phyloP scores from a whole-genome alignment of 2,797 vertebrate genomes.

The Phataginus tetradactyla region DNA sequence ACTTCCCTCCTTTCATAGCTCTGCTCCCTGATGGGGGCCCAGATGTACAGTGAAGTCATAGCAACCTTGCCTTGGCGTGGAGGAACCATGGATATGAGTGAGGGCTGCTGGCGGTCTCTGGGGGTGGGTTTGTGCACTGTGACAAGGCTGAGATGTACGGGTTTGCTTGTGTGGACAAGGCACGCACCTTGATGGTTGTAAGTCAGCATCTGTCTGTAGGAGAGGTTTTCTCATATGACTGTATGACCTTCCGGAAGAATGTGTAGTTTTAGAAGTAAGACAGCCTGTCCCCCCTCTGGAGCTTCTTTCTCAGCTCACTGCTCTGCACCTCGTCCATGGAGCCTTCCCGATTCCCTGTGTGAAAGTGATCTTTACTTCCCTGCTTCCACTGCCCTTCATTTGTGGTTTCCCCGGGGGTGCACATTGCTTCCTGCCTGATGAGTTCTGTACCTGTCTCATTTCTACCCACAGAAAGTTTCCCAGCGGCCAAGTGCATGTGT shows the following conservation, averaged over 20 bases:
- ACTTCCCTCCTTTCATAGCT: neutral
- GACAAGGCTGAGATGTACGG: neutral
- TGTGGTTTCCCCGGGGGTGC: neutral
- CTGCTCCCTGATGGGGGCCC: neutral
- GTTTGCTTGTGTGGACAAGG: neutral
- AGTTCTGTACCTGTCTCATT: neutral
- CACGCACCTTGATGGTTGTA: neutral
- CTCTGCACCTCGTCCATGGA: rapidly evolving
- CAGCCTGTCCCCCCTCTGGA: neutral
- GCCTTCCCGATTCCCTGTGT: neutral
- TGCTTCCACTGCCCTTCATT: rapidly evolving
- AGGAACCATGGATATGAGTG: rapidly evolving
- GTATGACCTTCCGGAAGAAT: rapidly evolving
- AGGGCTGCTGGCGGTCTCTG: neutral
- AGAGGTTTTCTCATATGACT: neutral
- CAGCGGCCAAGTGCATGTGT: neutral
- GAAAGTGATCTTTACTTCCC: neutral
- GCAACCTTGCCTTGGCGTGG: neutral
- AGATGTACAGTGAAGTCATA: too few species aligned
- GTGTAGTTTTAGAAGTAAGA: neutral
- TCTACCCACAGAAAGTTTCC: neutral
- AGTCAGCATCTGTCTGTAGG: neutral
- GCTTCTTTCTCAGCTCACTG: neutral
- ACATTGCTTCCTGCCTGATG: neutral
- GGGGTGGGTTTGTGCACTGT: neutral